Evolutionary conservation across 2,888 invertebrate genomes (phyloP).

Genomic region (Eucriotettix oculatus): DNA sequence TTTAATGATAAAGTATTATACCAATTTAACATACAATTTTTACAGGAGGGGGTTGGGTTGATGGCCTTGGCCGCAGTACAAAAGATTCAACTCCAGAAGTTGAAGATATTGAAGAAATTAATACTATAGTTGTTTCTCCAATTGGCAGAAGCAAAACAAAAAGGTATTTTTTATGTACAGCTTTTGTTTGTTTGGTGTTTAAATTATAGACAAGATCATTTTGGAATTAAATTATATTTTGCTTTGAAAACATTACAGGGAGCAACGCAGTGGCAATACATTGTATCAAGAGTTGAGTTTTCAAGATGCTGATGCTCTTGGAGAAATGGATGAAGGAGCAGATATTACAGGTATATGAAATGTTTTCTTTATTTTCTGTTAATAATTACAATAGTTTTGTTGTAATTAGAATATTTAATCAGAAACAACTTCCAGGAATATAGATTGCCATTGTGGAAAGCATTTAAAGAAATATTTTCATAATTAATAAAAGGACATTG

Average conservation of each 20-base stretch:
- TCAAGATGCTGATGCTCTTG: constrained; percentile 71
- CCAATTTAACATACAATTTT: not conserved
- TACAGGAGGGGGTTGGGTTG: constrained; percentile 19
- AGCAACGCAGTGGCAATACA: constrained; percentile 78
- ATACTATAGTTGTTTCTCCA: constrained; percentile 13
- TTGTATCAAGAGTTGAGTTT: constrained; percentile 87
- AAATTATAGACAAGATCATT: not conserved
- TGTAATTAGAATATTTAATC: too few species aligned
- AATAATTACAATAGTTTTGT: not conserved
- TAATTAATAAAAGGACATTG: too few species aligned
- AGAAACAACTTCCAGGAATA: too few species aligned
- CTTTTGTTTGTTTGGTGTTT: too few species aligned
- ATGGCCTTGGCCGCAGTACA: constrained; percentile 19
- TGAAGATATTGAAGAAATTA: constrained; percentile 11
- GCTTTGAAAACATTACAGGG: constrained; percentile 32
- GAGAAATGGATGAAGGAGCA: constrained; percentile 70
- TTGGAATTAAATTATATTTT: not conserved
- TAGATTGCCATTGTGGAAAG: too few species aligned
- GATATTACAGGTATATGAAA: constrained; percentile 72
- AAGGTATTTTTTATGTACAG: constrained; percentile 14
- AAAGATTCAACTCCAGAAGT: constrained; percentile 18
- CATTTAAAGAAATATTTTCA: too few species aligned
- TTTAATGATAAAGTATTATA: too few species aligned
- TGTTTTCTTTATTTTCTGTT: constrained; percentile 7
- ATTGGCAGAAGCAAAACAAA: constrained; percentile 21